Base-by-base conservation (phyloP, 1,140 invertebrate species). In the Apis florea region DNA sequence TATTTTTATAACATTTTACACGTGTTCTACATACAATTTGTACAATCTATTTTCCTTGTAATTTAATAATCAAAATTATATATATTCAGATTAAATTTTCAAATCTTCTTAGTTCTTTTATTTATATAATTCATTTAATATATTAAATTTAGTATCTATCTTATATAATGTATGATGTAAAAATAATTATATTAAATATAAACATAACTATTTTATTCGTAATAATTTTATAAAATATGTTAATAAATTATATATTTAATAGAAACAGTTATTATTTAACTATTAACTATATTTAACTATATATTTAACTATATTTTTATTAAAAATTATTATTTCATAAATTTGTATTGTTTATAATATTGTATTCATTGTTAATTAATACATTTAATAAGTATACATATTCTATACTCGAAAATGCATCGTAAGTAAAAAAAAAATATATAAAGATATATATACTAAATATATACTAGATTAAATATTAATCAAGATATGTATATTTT, bases 1-100 rank as follows among this genome's bases (percentile, higher is more conserved):
- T 80, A 81, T 77, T 85, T 85, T 73, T 71, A 75, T 75, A 79
- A 85, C 64, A 11, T 61, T 82, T 21, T 74, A 82, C 64, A 76
- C 68, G 54, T 70, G 49, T 77, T 73, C 15, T 63, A 69, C 53
- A 64, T 47, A 49, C 5, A 73, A 68, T 75, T 67, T 63, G 10
- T 85, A 40, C 17, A 79, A 82, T 53, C 73, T 82, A 49, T 66
- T 31, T 61, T 51, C 6, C 8, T 70, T 24, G 26, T 80, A 66
- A 19, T 40, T 59, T 58, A 56, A 71, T 70, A 17, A 31, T 26
- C 3, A 19, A 24, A 31, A 71, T 81, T 75, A 49, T 26, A 40
- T 40, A 40, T 6, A 40, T 64, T 63, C 49, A 56, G 63, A 58
- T 79, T 74, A 68, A 74, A 40, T 40, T 40, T 40, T 40, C 31